Evolutionary conservation across 2,888 invertebrate genomes (phyloP).

Genomic region (Icerya purchasi): DNA sequence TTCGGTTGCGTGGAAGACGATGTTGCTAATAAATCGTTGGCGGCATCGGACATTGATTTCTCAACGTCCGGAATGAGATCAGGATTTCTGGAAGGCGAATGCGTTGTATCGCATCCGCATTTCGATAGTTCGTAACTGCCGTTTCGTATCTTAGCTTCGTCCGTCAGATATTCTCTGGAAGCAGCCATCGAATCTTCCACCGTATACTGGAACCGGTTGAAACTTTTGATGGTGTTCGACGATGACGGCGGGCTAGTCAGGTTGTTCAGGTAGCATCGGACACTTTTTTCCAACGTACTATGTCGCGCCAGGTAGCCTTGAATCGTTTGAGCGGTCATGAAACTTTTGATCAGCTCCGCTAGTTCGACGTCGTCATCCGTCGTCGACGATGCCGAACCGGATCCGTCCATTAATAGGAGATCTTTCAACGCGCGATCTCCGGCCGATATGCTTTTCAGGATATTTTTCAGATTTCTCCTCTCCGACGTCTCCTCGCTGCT

Average conservation of each 20-base stretch:
- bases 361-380: slow-evolving; percentile 3
- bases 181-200: slow-evolving; percentile 4
- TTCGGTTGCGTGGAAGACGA: no score
- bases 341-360: slow-evolving; percentile 32
- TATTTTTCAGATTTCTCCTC: neutral
- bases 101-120: slow-evolving; percentile 1
- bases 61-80: slow-evolving; percentile 12
- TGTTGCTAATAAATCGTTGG: no score
- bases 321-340: slow-evolving; percentile 61
- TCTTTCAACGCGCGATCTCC: neutral
- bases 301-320: slow-evolving; percentile 76
- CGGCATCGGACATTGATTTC: no score
- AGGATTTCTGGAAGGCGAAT: slow-evolving; percentile 11
- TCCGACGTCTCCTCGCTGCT: slow-evolving; percentile 36
- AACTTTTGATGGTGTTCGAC: slow-evolving; percentile 15
- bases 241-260: slow-evolving; percentile 50
- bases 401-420: no score
- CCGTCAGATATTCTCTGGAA: neutral
- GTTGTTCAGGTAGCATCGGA: slow-evolving; percentile 61
- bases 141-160: slow-evolving; percentile 2
- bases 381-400: neutral
- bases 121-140: neutral
- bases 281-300: slow-evolving; percentile 69
- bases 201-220: slow-evolving; percentile 1
- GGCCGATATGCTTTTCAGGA: neutral